Conservation (phyloP, 2,113 vertebrate genomes). For the Felis catus region DNA sequence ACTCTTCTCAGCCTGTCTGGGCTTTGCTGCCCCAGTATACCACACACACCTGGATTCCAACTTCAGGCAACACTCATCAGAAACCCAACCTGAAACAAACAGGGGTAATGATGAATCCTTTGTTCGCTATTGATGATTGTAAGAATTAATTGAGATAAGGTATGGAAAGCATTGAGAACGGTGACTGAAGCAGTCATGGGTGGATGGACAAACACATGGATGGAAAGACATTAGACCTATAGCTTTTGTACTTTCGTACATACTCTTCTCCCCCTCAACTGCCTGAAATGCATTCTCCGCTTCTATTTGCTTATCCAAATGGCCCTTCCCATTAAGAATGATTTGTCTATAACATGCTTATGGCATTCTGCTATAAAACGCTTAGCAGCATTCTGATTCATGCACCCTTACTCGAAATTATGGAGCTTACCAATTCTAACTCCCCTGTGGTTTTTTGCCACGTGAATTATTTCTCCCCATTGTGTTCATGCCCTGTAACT, state of each 20-base stretch:
- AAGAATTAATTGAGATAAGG: not conserved
- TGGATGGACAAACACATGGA: not conserved
- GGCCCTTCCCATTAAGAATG: not conserved
- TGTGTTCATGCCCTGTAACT: not conserved
- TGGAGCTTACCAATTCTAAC: not conserved
- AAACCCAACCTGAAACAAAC: not conserved
- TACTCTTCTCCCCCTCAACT: not conserved
- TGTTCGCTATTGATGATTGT: not conserved
- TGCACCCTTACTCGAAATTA: not conserved
- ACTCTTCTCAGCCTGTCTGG: not conserved
- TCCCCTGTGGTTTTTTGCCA: not conserved
- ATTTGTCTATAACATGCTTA: not conserved
- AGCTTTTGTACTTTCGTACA: not conserved
- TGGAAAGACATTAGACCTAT: not conserved
- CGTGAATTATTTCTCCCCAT: not conserved
- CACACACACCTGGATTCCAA: not conserved
- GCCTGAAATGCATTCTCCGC: not conserved
- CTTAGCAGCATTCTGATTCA: not conserved
- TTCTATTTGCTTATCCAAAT: not conserved
- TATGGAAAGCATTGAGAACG: not conserved
- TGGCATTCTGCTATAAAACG: too few species aligned
- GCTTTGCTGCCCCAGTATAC: not conserved
- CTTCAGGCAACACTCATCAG: not conserved
- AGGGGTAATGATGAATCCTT: not conserved
- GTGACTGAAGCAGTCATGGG: not conserved